Base-by-base conservation (phyloP, 2,113 vertebrate species). In the Himantopus leucocephalus region DNA sequence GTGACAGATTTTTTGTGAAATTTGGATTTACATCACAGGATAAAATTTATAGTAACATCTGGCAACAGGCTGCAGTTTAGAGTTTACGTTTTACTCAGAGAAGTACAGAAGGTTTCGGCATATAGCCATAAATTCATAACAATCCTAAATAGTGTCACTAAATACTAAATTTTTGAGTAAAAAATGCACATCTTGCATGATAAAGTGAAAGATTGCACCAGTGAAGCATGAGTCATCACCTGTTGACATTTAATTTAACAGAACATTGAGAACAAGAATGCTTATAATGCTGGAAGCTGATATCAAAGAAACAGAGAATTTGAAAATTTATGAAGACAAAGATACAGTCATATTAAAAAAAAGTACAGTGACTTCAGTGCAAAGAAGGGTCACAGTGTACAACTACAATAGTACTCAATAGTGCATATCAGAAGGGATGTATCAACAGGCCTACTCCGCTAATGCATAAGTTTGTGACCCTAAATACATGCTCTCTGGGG, bases 231-330 rank as follows among this genome's bases (percentile, higher is more conserved):
- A 82, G 71, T 82, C 53, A 77, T 78, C 76, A 82, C 58, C 34
- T 95, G 59, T 77, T 90, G 86, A 41, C 64, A 73, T 82, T 82
- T 85, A 85, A 72, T 81, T 95, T 90, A 77, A 72, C 29, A 62
- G 59, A 82, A 86, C 47, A 50, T 18, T 77, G 59, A 85, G 63
- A 89, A 80, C 52, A 81, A 81, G 83, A 77, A 79, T 3, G 6
- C 35, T 89, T 60, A 43, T 12, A 48, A 80, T 13, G 32, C 53
- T 67, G 21, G 41, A 77, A 90, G 37, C 32, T 66, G 47, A 32
- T 82, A 81, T 30, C 18, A 72, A 60, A 81, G 47, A 55, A 87
- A 78, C 6, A 55, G 29, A 50, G 41, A 89, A 72, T 56, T 24
- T 45, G 35, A 76, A 77, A 56, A 92, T 62, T 50, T 67, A 56